These are phyloP conservation scores for Tetragonula carbonaria DNA, from an alignment of 2,888 invertebrate genomes.

Conservation along the genomic window DNA sequence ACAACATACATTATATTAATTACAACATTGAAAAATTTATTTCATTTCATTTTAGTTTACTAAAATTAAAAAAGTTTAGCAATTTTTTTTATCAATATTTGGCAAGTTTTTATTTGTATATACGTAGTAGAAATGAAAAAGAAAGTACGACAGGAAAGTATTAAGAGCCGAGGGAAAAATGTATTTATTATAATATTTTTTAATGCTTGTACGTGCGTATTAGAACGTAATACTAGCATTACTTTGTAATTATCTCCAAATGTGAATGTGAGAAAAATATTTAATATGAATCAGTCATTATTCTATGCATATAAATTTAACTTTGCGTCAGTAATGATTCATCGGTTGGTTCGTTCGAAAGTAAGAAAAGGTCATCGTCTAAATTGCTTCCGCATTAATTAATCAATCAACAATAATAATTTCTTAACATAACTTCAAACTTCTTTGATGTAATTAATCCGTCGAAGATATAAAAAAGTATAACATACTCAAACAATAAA, in stretches of 20 bases:
- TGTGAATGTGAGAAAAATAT: neutral
- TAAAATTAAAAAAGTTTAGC: no score
- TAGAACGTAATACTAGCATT: neutral
- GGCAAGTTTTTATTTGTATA: no score
- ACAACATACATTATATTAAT: no score
- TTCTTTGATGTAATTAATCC: neutral
- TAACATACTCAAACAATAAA: neutral
- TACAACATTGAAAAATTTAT: no score
- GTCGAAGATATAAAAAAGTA: neutral
- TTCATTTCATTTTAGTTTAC: no score
- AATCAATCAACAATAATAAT: neutral
- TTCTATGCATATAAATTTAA: slow-evolving; percentile 1
- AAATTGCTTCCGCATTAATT: neutral
- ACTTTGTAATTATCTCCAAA: neutral
- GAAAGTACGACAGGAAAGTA: neutral
- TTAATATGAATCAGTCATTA: no score
- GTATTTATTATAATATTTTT: neutral
- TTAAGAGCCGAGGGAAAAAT: neutral
- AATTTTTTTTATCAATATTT: no score
- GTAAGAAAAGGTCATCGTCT: neutral
- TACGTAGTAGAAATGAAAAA: no score
- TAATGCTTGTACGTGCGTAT: neutral
- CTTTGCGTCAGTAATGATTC: neutral
- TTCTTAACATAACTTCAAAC: neutral
- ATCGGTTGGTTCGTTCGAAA: neutral